A percentile compares a stretch with the other conserved stretches of the same genome.
These are phyloP conservation scores for Typhlichthys eigenmanni DNA, from an alignment of 2,797 vertebrate species.

Conservation along the genomic window DNA sequence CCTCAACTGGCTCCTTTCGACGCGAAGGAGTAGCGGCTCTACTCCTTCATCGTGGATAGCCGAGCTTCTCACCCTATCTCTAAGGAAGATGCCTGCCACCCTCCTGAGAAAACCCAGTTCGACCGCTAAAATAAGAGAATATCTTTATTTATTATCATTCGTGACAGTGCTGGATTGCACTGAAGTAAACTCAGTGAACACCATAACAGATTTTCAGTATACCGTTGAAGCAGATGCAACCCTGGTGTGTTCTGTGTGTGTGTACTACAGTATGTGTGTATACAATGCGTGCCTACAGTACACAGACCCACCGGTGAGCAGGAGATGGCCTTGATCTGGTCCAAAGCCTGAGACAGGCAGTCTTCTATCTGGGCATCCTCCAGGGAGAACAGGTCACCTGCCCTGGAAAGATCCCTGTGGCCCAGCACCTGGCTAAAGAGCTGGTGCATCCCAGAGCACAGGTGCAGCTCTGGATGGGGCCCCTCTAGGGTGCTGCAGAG, in stretches of 20 bases:
- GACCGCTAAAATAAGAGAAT: no score
- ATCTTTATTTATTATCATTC: no score
- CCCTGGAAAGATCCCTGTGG: slow-evolving; percentile 92
- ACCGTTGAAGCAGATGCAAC: not conserved
- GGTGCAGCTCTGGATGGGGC: slow-evolving; percentile 9
- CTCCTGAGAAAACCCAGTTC: no score
- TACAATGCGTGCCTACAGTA: not conserved
- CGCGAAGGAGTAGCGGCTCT: no score
- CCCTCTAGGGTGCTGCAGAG: slow-evolving; percentile 20
- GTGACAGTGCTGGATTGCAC: no score
- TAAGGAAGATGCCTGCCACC: no score
- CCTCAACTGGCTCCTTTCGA: no score
- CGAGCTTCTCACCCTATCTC: no score
- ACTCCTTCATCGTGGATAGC: no score
- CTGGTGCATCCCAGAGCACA: slow-evolving; percentile 85
- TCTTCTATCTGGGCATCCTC: slow-evolving; percentile 89
- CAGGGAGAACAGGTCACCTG: slow-evolving; percentile 94
- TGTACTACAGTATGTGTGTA: not conserved
- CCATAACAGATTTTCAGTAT: not conserved
- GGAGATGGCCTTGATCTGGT: slow-evolving; percentile 92
- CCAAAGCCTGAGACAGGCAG: slow-evolving; percentile 89
- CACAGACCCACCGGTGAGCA: slow-evolving; percentile 85
- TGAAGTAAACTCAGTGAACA: not conserved
- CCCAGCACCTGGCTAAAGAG: slow-evolving; percentile 90
- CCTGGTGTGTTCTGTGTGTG: slow-evolving; percentile 15